A percentile compares a stretch with the other conserved stretches of the same genome.
Conservation (phyloP, 2,888 invertebrate species). For the Tenthredo amoena region DNA sequence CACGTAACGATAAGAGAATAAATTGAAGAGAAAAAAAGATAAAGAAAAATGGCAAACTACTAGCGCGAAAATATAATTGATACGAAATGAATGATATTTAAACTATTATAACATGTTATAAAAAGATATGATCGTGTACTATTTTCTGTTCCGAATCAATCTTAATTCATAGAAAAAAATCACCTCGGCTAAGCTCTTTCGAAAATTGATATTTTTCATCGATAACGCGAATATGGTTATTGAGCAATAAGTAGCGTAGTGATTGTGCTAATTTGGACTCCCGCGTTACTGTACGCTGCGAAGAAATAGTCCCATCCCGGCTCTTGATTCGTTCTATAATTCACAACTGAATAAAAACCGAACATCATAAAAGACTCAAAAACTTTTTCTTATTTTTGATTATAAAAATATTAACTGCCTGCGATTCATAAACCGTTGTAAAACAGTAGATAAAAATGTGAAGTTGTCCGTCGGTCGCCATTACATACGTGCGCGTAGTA, state of each 20-base stretch:
- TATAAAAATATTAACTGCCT: not conserved
- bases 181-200: not conserved
- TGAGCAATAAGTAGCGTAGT: conserved; percentile 41
- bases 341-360: not conserved
- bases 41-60: not conserved
- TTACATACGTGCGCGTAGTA: conserved; percentile 2
- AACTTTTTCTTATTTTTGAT: not conserved
- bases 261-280: conserved; percentile 54
- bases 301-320: conserved; percentile 35
- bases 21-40: not conserved
- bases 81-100: not conserved
- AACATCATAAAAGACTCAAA: not conserved
- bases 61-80: not conserved
- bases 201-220: conserved; percentile 20
- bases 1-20: not conserved
- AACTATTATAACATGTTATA: not conserved
- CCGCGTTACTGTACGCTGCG: conserved; percentile 39
- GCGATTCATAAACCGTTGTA: not conserved
- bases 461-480: not conserved
- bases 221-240: conserved; percentile 41
- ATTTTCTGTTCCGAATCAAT: not conserved
- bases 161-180: not conserved
- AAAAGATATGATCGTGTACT: not conserved
- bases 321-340: not conserved
- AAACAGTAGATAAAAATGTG: not conserved